Conservation (phyloP, 1,140 invertebrate genomes). For the Brachionus koreanus region DNA sequence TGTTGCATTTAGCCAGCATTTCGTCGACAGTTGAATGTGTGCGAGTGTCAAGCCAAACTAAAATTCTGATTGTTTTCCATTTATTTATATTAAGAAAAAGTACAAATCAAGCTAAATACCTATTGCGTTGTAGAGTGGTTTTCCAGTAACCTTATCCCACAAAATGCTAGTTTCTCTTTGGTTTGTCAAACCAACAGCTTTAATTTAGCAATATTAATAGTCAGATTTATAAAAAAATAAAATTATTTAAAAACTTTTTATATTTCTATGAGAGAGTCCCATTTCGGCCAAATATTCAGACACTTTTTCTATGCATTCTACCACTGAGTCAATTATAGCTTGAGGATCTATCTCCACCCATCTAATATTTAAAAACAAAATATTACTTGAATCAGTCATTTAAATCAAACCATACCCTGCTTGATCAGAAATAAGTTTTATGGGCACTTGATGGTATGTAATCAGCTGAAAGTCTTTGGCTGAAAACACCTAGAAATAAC, state of each 20-base stretch:
- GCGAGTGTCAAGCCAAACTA: constrained; percentile 33
- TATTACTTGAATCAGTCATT: not conserved
- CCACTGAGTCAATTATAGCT: constrained; percentile 73
- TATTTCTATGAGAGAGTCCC: constrained; percentile 52
- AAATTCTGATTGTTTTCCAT: constrained; percentile 25
- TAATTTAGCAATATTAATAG: not conserved
- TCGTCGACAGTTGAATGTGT: constrained; percentile 33
- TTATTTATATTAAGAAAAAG: not conserved
- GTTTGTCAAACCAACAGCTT: constrained; percentile 77
- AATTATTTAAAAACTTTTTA: constrained; percentile 56
- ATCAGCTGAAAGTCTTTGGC: constrained; percentile 76
- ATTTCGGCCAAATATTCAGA: constrained; percentile 58
- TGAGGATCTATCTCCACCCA: constrained; percentile 92
- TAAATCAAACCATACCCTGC: constrained; percentile 65
- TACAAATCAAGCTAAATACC: constrained; percentile 52
- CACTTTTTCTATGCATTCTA: constrained; percentile 69
- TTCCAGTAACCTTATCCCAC: constrained; percentile 82
- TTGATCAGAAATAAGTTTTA: constrained; percentile 71
- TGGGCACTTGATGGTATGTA: constrained; percentile 76
- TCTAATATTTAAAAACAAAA: constrained; percentile 52
- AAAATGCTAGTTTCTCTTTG: constrained; percentile 87
- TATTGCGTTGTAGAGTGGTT: constrained; percentile 85
- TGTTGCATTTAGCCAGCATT: constrained; percentile 21
- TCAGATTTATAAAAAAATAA: not conserved
- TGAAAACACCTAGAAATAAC: constrained; percentile 70